A percentile compares a stretch with the other conserved stretches of the same genome.
These are phyloP conservation scores for Cantharis nigra DNA, from an alignment of 2,888 invertebrate genomes.

Conservation along the genomic window DNA sequence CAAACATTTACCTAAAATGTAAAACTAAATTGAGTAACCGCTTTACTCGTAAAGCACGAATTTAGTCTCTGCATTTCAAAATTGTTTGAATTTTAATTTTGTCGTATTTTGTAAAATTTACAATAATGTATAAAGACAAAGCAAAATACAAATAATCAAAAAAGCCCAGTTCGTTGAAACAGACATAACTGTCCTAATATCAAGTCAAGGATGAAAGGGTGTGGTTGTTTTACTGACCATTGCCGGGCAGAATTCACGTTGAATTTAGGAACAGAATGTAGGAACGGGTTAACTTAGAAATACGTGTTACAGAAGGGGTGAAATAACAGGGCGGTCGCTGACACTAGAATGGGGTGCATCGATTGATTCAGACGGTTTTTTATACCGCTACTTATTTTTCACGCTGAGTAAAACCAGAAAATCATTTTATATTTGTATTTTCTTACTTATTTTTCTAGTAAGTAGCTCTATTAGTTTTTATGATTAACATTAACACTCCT, in stretches of 20 bases:
- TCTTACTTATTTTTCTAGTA: conserved; percentile 4
- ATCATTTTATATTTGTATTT: conserved; percentile 12
- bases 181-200: conserved; percentile 9
- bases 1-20: neutral
- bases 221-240: conserved; percentile 21
- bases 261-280: conserved; percentile 6
- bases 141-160: conserved; percentile 10
- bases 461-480: conserved; percentile 9
- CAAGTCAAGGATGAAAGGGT: conserved; percentile 20
- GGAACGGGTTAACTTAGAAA: conserved; percentile 16
- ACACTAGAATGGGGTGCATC: conserved; percentile 14
- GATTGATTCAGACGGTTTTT: conserved; percentile 15
- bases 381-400: conserved; percentile 10
- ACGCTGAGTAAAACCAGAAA: conserved; percentile 10
- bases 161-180: conserved; percentile 5
- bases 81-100: conserved; percentile 10
- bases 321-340: conserved; percentile 15
- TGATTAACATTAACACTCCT: neutral
- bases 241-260: conserved; percentile 8
- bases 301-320: conserved; percentile 17
- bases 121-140: conserved; percentile 2
- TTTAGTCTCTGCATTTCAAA: neutral
- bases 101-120: neutral
- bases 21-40: neutral
- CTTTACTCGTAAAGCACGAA: neutral